Conservation (phyloP, 2,797 vertebrate genomes). For the Myotis pilosus region DNA sequence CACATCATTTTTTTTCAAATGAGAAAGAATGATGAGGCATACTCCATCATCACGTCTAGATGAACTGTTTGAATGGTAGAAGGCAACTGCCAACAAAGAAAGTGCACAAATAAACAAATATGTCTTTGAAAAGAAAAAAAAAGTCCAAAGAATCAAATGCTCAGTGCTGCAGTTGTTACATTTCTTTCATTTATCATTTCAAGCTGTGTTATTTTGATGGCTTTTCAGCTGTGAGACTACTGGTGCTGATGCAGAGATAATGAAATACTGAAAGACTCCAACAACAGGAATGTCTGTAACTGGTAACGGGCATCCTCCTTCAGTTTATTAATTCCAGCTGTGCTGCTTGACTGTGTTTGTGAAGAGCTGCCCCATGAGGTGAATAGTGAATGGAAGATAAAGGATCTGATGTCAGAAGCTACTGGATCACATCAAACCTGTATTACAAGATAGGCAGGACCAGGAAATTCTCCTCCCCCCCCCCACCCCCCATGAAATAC, state of each 20-base stretch:
- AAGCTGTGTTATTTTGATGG: constrained; percentile 86
- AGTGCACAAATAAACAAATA: constrained; percentile 63
- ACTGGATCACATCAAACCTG: constrained; percentile 39
- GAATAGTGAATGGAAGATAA: constrained; percentile 78
- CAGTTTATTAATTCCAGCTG: constrained; percentile 96
- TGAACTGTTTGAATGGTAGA: constrained; percentile 52
- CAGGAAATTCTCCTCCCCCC: constrained; percentile 24
- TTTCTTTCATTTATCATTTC: constrained; percentile 86
- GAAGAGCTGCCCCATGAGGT: constrained; percentile 76
- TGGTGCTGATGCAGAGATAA: constrained; percentile 94
- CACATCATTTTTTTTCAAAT: constrained; percentile 25
- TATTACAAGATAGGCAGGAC: constrained; percentile 55
- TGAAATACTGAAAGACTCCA: constrained; percentile 93
- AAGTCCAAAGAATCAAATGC: constrained; percentile 68
- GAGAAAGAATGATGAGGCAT: background rate
- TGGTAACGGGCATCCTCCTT: constrained; percentile 93
- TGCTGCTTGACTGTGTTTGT: constrained; percentile 89
- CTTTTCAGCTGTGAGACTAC: constrained; percentile 83
- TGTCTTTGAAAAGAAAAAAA: constrained; percentile 66
- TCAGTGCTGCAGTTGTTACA: constrained; percentile 74
- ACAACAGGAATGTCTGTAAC: constrained; percentile 91
- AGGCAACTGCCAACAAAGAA: constrained; percentile 58
- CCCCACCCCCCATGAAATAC: constrained; percentile 17
- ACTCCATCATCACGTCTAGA: background rate
- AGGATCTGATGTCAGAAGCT: constrained; percentile 74